Evolutionary conservation across 1,140 invertebrate genomes (phyloP).

Genomic region (Bradynema listronoti): DNA sequence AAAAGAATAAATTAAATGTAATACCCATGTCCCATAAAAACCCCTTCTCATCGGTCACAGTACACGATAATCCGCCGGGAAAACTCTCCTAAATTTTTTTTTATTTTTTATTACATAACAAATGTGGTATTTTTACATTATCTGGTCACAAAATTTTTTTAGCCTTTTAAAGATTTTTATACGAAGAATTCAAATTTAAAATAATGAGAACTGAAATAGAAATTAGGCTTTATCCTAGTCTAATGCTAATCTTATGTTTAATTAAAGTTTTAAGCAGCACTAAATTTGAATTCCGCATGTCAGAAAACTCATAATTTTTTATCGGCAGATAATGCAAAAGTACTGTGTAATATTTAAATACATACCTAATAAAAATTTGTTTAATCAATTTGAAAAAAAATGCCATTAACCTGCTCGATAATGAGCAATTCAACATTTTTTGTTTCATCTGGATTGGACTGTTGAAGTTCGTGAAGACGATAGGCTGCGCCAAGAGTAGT

Average conservation of each 20-base stretch:
- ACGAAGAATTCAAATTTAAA: too few relatives aligned
- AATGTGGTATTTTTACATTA: too few relatives aligned
- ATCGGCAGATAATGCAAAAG: too few relatives aligned
- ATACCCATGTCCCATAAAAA: conserved; percentile 59
- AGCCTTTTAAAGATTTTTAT: too few relatives aligned
- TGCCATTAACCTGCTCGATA: conserved; percentile 27
- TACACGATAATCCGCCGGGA: conserved; percentile 52
- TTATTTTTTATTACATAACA: too few relatives aligned
- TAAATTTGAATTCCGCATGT: conserved; percentile 1
- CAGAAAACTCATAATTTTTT: neutral
- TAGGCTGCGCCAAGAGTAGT: conserved; percentile 44
- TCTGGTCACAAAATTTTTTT: too few relatives aligned
- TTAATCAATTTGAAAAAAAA: neutral
- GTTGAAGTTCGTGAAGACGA: conserved; percentile 39
- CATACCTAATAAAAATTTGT: conserved; percentile 13
- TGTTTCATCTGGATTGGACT: conserved; percentile 21
- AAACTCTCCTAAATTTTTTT: conserved; percentile 45
- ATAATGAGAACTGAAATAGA: too few relatives aligned
- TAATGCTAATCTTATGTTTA: too few relatives aligned
- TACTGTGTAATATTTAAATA: too few relatives aligned
- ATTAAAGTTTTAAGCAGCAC: neutral
- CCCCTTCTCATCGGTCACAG: conserved; percentile 52
- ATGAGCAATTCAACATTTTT: conserved; percentile 39
- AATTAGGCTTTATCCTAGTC: too few relatives aligned
- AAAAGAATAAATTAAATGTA: too few relatives aligned